A percentile compares a stretch with the other conserved stretches of the same genome.
Conservation (phyloP, 2,113 vertebrate genomes). For the Leiothrix lutea region DNA sequence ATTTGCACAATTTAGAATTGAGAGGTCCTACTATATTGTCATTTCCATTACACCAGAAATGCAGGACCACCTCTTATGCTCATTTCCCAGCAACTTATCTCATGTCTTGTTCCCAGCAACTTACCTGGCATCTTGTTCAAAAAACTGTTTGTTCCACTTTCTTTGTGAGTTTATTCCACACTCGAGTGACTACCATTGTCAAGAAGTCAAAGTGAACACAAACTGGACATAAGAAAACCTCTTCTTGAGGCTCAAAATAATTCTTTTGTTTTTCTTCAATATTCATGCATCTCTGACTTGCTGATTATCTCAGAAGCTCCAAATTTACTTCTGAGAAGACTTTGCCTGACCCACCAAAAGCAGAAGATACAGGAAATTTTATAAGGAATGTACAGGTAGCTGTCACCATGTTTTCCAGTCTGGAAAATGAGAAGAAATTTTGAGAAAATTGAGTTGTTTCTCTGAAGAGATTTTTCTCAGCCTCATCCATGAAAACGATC, state of each 20-base stretch:
- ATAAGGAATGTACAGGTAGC: background rate
- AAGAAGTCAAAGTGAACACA: background rate
- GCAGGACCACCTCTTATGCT: background rate
- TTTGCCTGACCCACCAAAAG: constrained; percentile 1
- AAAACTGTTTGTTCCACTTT: background rate
- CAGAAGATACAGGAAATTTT: background rate
- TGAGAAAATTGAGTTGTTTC: background rate
- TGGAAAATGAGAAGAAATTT: background rate
- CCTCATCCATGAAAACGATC: background rate
- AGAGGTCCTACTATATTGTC: background rate
- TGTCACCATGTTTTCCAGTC: background rate
- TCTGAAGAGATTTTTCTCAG: background rate
- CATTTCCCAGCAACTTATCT: background rate
- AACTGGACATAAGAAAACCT: background rate
- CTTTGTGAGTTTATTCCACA: background rate
- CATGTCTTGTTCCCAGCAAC: background rate
- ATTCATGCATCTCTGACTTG: background rate
- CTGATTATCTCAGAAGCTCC: constrained; percentile 26
- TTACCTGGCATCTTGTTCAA: background rate
- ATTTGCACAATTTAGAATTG: background rate
- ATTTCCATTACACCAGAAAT: background rate
- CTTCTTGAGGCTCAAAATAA: background rate
- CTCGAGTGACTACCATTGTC: background rate
- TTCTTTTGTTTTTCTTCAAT: constrained; percentile 28
- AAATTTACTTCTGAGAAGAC: constrained; percentile 16